phyloP scores from a whole-genome alignment of 2,113 vertebrate species.

The Sapajus apella region DNA sequence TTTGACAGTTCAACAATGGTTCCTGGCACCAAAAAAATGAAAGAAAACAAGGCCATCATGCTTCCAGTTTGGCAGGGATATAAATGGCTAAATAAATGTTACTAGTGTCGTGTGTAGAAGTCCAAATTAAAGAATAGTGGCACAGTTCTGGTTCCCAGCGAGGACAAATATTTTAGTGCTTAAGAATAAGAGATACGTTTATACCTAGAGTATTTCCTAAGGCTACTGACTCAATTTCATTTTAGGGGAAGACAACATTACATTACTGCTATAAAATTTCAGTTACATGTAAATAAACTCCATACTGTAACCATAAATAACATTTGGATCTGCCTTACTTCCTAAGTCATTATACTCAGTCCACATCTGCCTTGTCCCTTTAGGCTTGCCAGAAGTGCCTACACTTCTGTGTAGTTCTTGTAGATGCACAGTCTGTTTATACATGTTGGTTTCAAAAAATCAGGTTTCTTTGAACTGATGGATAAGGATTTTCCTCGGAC shows the following conservation, averaged over 20 bases:
- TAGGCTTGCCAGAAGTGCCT: background rate
- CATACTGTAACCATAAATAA: slow-evolving; percentile 60
- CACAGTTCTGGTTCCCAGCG: background rate
- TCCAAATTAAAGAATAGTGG: background rate
- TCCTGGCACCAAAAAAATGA: background rate
- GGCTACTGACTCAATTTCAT: slow-evolving; percentile 64
- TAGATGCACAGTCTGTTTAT: background rate
- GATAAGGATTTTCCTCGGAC: background rate
- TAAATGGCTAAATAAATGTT: slow-evolving; percentile 7
- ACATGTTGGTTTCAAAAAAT: background rate
- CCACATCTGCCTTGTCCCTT: slow-evolving; percentile 53
- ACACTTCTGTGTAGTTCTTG: background rate
- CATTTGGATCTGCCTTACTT: slow-evolving; percentile 52
- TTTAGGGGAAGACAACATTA: slow-evolving; percentile 63
- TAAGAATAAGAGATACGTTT: slow-evolving; percentile 21
- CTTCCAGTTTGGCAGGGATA: background rate
- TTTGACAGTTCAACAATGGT: background rate
- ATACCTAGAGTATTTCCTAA: slow-evolving; percentile 30
- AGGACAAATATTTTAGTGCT: slow-evolving; percentile 37
- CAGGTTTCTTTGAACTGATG: background rate
- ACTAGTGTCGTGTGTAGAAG: background rate
- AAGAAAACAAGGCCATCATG: background rate
- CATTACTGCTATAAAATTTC: slow-evolving; percentile 69
- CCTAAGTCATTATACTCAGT: slow-evolving; percentile 59
- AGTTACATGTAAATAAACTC: slow-evolving; percentile 55